Base-by-base conservation (phyloP, 2,888 invertebrate genomes). In the Perizoma affinitatum region DNA sequence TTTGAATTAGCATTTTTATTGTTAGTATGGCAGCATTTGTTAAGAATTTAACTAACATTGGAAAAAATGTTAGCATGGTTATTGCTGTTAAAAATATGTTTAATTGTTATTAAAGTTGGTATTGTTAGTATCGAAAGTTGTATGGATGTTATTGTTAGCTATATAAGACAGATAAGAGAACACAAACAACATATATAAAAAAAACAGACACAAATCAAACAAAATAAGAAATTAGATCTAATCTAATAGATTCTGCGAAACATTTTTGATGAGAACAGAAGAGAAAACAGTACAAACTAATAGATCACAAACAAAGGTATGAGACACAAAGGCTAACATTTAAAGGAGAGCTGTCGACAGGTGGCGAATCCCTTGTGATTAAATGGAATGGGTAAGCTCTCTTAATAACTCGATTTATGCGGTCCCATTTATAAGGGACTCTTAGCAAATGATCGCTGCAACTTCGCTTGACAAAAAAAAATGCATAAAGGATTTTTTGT, bases 341-440 rank as follows among this genome's bases (percentile, higher is more conserved):
- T 63, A 78, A 77, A 75, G 78, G 74, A 76, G 78, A 75, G 71
- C 72, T 72, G 78, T 75, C 74, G 77, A 78, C 74, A 75, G 74
- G 71, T 72, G 64, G 71, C 68, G 65, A 73, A 68, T 68, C 71
- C 72, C 70, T 73, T 61, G 59, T 64, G 65, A 59, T 65, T 54
- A 61, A 64, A 58, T 69, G 65, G 48, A 61, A 61, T 46, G 65
- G 66, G 69, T 68, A 66, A 67, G 64, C 68, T 68, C 68, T 67
- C 67, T 56, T 61, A 61, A 42, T 55, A 61, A 61, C 60, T 53
- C 67, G 52, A 61, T 63, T 58, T 46, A 63, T 56, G 52, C 50
- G 38, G 43, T 45, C 46, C 8, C 53, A 60, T 51, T 55, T 60
- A 41, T 41, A 51, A 34, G 11, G 22, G 22, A 43, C 46, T 55